A percentile compares a stretch with the other conserved stretches of the same genome.
Conservation (phyloP, 2,113 vertebrate genomes). For the Vulpes lagopus region DNA sequence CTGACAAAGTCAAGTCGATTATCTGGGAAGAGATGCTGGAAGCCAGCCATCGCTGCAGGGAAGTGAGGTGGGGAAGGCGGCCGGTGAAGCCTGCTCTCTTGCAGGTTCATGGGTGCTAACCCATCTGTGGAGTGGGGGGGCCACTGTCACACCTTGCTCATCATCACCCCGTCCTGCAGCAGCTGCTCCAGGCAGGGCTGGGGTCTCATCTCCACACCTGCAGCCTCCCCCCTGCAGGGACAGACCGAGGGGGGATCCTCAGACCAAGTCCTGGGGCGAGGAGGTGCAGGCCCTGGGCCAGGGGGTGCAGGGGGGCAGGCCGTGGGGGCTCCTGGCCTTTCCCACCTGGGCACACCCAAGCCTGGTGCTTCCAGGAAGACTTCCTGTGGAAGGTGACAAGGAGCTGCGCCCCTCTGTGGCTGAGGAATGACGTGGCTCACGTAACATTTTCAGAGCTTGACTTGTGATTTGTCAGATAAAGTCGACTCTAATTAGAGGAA, state of each 20-base stretch:
- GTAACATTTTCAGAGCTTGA: neutral
- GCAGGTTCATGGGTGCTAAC: rapidly evolving
- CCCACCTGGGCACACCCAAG: too few relatives aligned
- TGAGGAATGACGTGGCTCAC: neutral
- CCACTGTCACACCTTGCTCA: neutral
- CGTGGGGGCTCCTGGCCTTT: rapidly evolving
- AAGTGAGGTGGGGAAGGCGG: rapidly evolving
- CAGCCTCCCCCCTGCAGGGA: too few relatives aligned
- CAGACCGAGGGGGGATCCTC: neutral
- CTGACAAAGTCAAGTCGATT: rapidly evolving
- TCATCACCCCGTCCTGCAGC: neutral
- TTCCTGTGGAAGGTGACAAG: neutral
- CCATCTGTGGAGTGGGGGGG: too few relatives aligned
- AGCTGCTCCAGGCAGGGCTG: too few relatives aligned
- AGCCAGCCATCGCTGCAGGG: neutral
- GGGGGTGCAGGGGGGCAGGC: rapidly evolving
- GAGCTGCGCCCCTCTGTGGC: neutral
- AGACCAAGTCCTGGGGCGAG: neutral
- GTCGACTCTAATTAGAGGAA: neutral
- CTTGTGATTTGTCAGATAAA: neutral
- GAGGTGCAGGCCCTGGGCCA: neutral
- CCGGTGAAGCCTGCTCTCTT: rapidly evolving
- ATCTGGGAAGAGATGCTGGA: neutral
- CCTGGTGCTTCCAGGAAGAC: rapidly evolving
- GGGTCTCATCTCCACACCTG: neutral